These are phyloP conservation scores for Diarsia mendica DNA, from an alignment of 2,888 invertebrate genomes.

Conservation along the genomic window DNA sequence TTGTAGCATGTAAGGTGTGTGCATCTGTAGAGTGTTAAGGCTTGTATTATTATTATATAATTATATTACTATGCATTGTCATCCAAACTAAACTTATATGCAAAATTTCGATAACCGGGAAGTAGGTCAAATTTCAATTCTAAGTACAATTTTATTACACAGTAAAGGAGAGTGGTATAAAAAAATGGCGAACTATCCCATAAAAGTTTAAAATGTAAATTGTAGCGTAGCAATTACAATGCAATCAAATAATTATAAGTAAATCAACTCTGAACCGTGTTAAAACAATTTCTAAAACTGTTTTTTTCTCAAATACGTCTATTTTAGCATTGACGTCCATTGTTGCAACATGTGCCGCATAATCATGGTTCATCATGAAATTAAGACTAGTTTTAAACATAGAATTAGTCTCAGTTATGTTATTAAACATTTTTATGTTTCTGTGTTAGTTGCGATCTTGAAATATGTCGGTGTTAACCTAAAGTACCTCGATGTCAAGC, in stretches of 20 bases:
- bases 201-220: not conserved
- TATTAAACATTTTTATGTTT: constrained; percentile 19
- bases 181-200: too few species aligned
- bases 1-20: too few species aligned
- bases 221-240: not conserved
- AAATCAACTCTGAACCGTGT: not conserved
- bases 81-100: too few species aligned
- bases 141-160: too few species aligned
- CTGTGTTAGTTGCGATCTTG: too few species aligned
- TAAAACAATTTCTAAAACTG: not conserved
- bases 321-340: not conserved
- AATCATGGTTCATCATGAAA: not conserved
- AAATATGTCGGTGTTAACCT: constrained; percentile 14
- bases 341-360: not conserved
- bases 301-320: not conserved
- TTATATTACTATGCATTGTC: too few species aligned
- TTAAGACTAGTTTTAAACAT: constrained; percentile 13
- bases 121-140: too few species aligned
- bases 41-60: too few species aligned
- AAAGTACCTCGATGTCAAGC: constrained; percentile 6
- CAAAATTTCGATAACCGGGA: too few species aligned
- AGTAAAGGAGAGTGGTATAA: too few species aligned
- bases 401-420: constrained; percentile 4
- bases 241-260: too few species aligned
- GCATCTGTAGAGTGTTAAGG: too few species aligned